Percentiles rank a stretch among this genome's conserved stretches.
Conservation (phyloP, 2,888 invertebrate species). For the Abscondita cerata region DNA sequence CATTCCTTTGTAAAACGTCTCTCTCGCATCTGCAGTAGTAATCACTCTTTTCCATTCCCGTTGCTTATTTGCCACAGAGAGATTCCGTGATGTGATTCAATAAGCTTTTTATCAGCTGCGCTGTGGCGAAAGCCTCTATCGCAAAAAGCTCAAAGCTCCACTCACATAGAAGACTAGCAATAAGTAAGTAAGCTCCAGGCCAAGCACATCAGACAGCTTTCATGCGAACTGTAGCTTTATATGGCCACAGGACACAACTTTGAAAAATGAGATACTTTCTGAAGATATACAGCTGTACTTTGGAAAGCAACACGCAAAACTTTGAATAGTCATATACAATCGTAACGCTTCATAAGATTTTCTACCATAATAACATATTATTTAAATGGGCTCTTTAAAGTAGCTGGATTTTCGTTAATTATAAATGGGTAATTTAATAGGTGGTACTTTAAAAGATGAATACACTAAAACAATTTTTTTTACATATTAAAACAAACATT, state of each 20-base stretch:
- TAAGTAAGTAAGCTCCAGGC: constrained; percentile 54
- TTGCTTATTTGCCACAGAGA: constrained; percentile 46
- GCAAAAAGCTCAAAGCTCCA: constrained; percentile 46
- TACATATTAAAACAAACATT: no score
- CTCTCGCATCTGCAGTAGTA: constrained; percentile 33
- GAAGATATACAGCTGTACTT: constrained; percentile 42
- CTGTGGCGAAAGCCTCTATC: constrained; percentile 39
- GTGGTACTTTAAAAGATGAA: no score
- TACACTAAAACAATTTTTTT: no score
- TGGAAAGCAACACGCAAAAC: constrained; percentile 41
- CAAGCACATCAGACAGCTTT: constrained; percentile 46
- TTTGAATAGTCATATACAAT: constrained; percentile 45
- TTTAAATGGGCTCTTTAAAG: no score
- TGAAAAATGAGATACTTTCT: constrained; percentile 46
- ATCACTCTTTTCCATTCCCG: constrained; percentile 42
- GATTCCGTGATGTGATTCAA: constrained; percentile 56
- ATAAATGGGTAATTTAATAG: no score
- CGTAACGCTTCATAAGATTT: constrained; percentile 44
- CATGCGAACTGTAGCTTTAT: constrained; percentile 45
- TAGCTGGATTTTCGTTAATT: no score
- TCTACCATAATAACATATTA: constrained; percentile 33
- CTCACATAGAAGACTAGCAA: constrained; percentile 45
- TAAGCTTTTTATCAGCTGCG: constrained; percentile 53
- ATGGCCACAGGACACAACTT: constrained; percentile 50
- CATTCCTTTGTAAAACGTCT: constrained; percentile 32